Percentiles rank a stretch among this genome's conserved stretches.
These are phyloP conservation scores for Rhinoraja longicauda DNA, from an alignment of 2,797 vertebrate species.

Conservation along the genomic window DNA sequence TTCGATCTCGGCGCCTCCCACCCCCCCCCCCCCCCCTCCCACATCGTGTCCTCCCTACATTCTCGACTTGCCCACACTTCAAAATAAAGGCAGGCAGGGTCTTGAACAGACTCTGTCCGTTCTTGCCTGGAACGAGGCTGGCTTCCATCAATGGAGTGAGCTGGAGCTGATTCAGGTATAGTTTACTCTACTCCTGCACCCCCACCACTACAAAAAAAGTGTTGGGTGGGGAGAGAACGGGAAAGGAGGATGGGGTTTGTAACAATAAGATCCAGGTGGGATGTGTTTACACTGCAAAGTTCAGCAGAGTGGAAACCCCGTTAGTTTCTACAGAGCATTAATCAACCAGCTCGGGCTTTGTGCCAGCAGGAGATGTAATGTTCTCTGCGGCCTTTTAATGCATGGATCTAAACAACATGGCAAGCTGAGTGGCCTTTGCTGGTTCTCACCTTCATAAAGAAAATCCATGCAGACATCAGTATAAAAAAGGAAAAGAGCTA, in stretches of 20 bases:
- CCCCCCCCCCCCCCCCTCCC: no score
- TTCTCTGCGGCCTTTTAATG: not conserved
- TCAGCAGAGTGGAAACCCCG: conserved; percentile 23
- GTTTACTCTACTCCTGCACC: not conserved
- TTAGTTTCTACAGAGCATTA: conserved; percentile 9
- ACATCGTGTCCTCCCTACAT: no score
- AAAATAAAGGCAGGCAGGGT: not conserved
- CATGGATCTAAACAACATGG: not conserved
- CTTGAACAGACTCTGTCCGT: not conserved
- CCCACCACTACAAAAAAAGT: not conserved
- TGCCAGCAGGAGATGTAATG: not conserved
- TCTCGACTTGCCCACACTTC: no score
- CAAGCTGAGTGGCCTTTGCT: conserved; percentile 4
- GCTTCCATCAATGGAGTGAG: not conserved
- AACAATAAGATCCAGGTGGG: conserved; percentile 17
- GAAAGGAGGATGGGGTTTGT: not conserved
- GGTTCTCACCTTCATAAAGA: not conserved
- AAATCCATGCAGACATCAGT: not conserved
- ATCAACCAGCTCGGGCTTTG: not conserved
- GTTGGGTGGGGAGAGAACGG: not conserved
- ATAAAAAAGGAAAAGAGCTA: not conserved
- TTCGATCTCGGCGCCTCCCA: no score
- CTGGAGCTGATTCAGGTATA: not conserved
- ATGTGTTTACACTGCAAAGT: conserved; percentile 18
- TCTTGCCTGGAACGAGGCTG: not conserved